These are phyloP conservation scores for Callitettix versicolor DNA, from an alignment of 1,140 invertebrate genomes.

Conservation along the genomic window DNA sequence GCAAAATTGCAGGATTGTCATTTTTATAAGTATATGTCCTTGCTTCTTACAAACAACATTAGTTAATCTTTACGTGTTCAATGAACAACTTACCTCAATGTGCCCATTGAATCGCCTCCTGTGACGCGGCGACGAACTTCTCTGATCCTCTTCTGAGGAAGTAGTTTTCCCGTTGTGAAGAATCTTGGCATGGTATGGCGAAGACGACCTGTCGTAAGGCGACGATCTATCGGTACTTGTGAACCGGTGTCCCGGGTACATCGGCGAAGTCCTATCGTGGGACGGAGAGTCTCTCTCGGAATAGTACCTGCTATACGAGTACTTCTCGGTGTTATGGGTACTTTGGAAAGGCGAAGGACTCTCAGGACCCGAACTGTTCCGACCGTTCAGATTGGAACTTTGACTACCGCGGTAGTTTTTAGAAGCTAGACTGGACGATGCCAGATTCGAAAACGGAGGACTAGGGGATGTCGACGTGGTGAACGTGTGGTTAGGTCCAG, in stretches of 20 bases:
- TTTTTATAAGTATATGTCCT: too few species aligned
- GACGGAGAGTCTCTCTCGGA: not conserved
- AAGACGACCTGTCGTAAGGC: not conserved
- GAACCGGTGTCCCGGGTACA: not conserved
- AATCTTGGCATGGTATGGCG: not conserved
- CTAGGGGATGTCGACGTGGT: conserved; percentile 16
- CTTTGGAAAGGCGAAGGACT: conserved; percentile 9
- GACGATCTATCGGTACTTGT: not conserved
- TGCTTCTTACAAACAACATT: too few species aligned
- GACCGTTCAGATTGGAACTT: conserved; percentile 6
- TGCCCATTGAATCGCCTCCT: conserved; percentile 1
- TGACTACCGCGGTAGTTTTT: conserved; percentile 7
- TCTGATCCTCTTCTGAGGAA: not conserved
- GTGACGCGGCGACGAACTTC: not conserved
- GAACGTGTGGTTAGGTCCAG: conserved; percentile 27
- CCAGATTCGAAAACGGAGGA: conserved; percentile 16
- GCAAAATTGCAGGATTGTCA: too few species aligned
- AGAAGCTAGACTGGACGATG: conserved; percentile 15
- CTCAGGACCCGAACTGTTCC: conserved; percentile 9
- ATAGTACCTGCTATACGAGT: conserved; percentile 6
- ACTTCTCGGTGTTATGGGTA: not conserved
- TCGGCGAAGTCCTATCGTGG: conserved; percentile 27
- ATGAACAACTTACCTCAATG: conserved; percentile 5
- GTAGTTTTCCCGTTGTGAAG: conserved; percentile 3
- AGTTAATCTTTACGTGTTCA: too few species aligned